Conservation (phyloP, 2,797 vertebrate species). For the Takifugu ocellatus region DNA sequence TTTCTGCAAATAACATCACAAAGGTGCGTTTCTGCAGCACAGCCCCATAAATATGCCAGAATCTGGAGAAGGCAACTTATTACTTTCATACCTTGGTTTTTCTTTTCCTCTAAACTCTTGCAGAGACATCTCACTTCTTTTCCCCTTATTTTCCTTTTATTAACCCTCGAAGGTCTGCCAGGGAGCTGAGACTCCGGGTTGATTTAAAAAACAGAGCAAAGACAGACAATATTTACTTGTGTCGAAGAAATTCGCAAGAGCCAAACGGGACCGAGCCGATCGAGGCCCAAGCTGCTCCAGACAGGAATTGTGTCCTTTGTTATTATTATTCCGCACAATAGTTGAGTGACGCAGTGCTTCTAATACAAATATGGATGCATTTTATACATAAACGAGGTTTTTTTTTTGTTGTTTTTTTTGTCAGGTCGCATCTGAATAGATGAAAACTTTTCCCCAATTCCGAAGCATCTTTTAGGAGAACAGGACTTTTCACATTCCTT, state of each 20-base stretch:
- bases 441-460: too few relatives aligned
- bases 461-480: too few relatives aligned
- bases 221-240: slow-evolving; percentile 35
- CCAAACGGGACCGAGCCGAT: slow-evolving; percentile 45
- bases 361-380: too few relatives aligned
- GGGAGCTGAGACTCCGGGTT: slow-evolving; percentile 30
- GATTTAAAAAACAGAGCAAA: slow-evolving; percentile 53
- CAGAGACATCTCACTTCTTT: slow-evolving; percentile 51
- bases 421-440: too few relatives aligned
- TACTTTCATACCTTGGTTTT: slow-evolving; percentile 68
- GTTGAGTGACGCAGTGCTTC: slow-evolving; percentile 32
- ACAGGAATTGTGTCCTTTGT: slow-evolving; percentile 20
- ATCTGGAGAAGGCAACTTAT: slow-evolving; percentile 60
- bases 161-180: slow-evolving; percentile 32
- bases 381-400: too few relatives aligned
- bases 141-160: slow-evolving; percentile 11
- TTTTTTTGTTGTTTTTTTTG: too few relatives aligned
- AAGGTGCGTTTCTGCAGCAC: slow-evolving; percentile 60
- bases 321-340: too few relatives aligned
- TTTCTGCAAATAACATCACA: slow-evolving; percentile 76
- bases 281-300: slow-evolving; percentile 33
- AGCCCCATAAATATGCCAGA: slow-evolving; percentile 75
- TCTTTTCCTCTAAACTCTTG: slow-evolving; percentile 25
- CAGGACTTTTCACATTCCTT: too few relatives aligned
- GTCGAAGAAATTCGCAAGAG: slow-evolving; percentile 43